These are phyloP conservation scores for Lethenteron camtschaticum DNA, from an alignment of 2,113 vertebrate species.

Conservation along the genomic window DNA sequence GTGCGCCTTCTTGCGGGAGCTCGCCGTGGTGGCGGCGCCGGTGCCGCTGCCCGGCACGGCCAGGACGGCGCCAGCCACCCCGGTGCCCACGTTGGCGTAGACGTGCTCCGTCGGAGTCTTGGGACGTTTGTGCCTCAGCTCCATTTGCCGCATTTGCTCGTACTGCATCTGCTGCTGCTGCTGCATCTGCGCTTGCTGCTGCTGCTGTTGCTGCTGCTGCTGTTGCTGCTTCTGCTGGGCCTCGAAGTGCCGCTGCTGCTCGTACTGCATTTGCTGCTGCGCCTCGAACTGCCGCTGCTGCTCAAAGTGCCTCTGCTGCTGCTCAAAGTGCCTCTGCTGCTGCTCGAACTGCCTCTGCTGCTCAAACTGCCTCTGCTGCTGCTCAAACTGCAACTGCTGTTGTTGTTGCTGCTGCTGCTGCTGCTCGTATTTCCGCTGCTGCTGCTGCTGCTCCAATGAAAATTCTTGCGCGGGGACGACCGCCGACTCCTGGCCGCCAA, in stretches of 20 bases:
- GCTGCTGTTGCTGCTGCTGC: no score
- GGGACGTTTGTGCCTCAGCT: no score
- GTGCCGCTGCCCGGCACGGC: conserved; percentile 35
- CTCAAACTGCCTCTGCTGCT: background rate
- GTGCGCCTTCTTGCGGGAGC: conserved; percentile 53
- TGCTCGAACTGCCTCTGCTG: background rate
- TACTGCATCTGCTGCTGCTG: no score
- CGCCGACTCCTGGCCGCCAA: no score
- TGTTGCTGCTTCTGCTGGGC: conserved; percentile 17
- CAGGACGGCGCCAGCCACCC: conserved; percentile 21
- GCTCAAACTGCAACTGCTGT: conserved; percentile 2
- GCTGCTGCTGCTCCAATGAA: no score
- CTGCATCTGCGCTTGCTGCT: no score
- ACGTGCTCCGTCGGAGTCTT: conserved; percentile 16
- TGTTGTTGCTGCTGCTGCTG: background rate
- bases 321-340: background rate
- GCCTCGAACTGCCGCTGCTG: no score
- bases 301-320: no score
- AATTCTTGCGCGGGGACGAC: no score
- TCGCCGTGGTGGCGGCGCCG: conserved; percentile 12
- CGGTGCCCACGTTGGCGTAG: conserved; percentile 22
- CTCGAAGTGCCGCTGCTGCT: conserved; percentile 12
- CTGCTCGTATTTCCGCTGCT: background rate
- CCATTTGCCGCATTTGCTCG: no score
- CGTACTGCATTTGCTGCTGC: no score